These are phyloP conservation scores for Thamnophis elegans DNA, from an alignment of 2,797 vertebrate species.

Conservation along the genomic window DNA sequence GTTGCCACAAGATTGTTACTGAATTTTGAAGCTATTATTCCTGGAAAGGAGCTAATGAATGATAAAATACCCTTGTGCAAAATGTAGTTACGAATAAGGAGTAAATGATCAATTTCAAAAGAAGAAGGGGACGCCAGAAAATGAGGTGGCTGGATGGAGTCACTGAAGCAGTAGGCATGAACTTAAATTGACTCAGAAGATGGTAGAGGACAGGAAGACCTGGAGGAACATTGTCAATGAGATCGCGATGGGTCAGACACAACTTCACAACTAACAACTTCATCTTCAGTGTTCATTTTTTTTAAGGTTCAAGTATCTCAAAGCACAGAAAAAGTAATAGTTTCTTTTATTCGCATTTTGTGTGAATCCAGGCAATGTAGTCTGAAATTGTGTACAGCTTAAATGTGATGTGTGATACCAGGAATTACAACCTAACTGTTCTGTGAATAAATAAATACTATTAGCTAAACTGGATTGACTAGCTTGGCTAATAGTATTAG, in stretches of 20 bases:
- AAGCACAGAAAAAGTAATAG: not conserved
- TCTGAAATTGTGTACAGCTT: not conserved
- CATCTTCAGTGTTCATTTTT: not conserved
- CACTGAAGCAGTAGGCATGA: too few relatives aligned
- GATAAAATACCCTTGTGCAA: not conserved
- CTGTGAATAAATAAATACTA: not conserved
- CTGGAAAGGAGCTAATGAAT: not conserved
- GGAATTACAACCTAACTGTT: not conserved
- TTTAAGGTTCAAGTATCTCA: not conserved
- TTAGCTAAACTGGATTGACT: not conserved
- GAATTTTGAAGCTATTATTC: not conserved
- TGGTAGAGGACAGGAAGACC: too few relatives aligned
- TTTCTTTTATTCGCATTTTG: not conserved
- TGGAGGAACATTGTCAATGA: too few relatives aligned
- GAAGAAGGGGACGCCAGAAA: too few relatives aligned
- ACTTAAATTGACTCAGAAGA: too few relatives aligned
- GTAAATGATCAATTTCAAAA: not conserved
- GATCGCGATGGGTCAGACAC: too few relatives aligned
- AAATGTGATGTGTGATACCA: not conserved
- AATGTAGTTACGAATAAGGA: not conserved
- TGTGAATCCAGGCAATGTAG: not conserved
- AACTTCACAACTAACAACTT: not conserved
- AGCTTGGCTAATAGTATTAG: not conserved
- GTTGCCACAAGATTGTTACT: not conserved
- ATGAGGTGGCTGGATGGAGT: too few relatives aligned